Evolutionary conservation across 2,888 invertebrate species (phyloP).

Genomic region (Euzophera pinguis): DNA sequence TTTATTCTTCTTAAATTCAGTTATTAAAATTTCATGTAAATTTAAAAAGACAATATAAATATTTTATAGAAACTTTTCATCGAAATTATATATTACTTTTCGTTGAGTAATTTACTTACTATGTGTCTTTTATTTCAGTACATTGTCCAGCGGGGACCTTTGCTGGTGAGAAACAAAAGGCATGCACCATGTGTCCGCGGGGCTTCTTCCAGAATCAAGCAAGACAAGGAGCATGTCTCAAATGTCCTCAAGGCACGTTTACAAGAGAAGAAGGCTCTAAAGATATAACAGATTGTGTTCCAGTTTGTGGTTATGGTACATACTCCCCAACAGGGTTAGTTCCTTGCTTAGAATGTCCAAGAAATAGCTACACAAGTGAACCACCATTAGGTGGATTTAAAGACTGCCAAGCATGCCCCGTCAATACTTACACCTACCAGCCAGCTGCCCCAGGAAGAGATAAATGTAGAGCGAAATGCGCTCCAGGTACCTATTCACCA

Average conservation of each 20-base stretch:
- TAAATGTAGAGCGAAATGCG: conserved; percentile 92
- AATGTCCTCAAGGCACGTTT: conserved; percentile 95
- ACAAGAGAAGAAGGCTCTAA: conserved; percentile 95
- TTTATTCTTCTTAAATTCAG: too few species aligned
- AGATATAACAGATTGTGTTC: conserved; percentile 90
- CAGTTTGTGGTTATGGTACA: conserved; percentile 97
- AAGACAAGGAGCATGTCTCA: conserved; percentile 92
- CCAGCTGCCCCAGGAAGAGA: conserved; percentile 92
- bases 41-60: too few species aligned
- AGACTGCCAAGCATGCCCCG: conserved; percentile 95
- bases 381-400: conserved; percentile 95
- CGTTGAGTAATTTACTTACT: too few species aligned
- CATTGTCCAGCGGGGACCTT: conserved; percentile 98
- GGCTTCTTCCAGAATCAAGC: conserved; percentile 97
- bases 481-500: conserved; percentile 93
- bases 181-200: conserved; percentile 93
- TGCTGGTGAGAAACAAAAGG: conserved; percentile 93
- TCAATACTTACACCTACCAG: conserved; percentile 93
- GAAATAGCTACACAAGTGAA: conserved; percentile 93
- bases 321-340: conserved; percentile 96
- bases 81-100: too few species aligned
- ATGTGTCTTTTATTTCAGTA: conserved; percentile 76
- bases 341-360: conserved; percentile 95
- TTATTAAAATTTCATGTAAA: background rate
- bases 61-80: too few species aligned